Conservation (phyloP, 2,113 vertebrate species). For the Gavialis gangeticus region DNA sequence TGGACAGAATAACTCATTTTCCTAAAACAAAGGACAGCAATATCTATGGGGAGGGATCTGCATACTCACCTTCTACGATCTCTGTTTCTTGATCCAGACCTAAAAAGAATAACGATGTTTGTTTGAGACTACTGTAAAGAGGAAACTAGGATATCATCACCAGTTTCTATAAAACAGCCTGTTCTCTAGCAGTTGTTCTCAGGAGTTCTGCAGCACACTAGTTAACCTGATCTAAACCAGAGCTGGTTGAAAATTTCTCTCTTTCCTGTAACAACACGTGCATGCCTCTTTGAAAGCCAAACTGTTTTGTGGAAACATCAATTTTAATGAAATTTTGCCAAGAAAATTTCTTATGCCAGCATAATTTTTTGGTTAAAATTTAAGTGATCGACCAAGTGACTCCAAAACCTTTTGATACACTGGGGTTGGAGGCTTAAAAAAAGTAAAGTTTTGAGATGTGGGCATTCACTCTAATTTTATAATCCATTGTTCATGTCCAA, state of each 20-base stretch:
- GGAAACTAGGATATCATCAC: not conserved
- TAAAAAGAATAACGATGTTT: conserved; percentile 56
- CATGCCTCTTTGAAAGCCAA: not conserved
- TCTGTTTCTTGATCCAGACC: conserved; percentile 92
- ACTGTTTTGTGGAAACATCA: not conserved
- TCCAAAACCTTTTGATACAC: not conserved
- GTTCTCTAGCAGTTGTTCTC: not conserved
- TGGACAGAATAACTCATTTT: not conserved
- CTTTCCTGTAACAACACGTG: not conserved
- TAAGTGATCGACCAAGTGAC: not conserved
- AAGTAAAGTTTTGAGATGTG: too few relatives aligned
- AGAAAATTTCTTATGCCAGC: not conserved
- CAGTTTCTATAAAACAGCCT: rapidly evolving
- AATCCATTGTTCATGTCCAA: not conserved
- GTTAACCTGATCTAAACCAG: not conserved
- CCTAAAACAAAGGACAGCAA: not conserved
- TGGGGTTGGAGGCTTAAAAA: too few relatives aligned
- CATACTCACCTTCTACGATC: conserved; percentile 85
- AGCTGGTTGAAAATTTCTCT: not conserved
- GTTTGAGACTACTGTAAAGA: not conserved
- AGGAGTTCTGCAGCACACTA: not conserved
- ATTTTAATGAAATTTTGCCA: not conserved
- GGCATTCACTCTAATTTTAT: not conserved
- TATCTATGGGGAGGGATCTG: not conserved
- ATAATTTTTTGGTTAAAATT: not conserved